phyloP scores from a whole-genome alignment of 1,140 invertebrate species.

The Papilio aristodemus region DNA sequence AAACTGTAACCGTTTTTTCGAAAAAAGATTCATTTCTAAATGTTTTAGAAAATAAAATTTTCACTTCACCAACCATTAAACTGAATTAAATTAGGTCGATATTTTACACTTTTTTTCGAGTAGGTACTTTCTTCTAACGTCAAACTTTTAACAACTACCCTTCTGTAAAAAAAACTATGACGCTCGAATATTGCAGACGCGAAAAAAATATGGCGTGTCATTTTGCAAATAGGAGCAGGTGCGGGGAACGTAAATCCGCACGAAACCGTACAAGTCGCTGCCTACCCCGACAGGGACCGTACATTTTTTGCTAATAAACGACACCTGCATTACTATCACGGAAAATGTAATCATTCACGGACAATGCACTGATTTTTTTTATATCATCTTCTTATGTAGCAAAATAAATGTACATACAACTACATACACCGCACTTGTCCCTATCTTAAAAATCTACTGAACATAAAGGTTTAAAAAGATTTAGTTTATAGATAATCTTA shows the following conservation, averaged over 20 bases:
- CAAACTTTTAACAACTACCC: neutral
- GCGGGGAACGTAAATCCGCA: constrained; percentile 29
- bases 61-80: too few species aligned
- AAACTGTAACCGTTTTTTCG: too few species aligned
- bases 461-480: neutral
- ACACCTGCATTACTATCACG: constrained; percentile 32
- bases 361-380: constrained; percentile 4
- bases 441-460: neutral
- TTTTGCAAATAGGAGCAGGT: constrained; percentile 24
- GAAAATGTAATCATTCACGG: constrained; percentile 2
- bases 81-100: too few species aligned
- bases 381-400: neutral
- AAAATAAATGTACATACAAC: too few species aligned
- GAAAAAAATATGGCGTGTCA: constrained; percentile 25
- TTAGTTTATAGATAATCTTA: too few species aligned
- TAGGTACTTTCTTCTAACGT: neutral
- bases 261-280: constrained; percentile 32
- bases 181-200: constrained; percentile 22
- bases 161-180: neutral
- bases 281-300: constrained; percentile 3
- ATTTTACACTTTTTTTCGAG: neutral
- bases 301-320: constrained; percentile 24
- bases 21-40: too few species aligned
- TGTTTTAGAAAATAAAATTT: too few species aligned
- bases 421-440: too few species aligned